phyloP scores from a whole-genome alignment of 2,888 invertebrate genomes.

The Drosophila macrospina region DNA sequence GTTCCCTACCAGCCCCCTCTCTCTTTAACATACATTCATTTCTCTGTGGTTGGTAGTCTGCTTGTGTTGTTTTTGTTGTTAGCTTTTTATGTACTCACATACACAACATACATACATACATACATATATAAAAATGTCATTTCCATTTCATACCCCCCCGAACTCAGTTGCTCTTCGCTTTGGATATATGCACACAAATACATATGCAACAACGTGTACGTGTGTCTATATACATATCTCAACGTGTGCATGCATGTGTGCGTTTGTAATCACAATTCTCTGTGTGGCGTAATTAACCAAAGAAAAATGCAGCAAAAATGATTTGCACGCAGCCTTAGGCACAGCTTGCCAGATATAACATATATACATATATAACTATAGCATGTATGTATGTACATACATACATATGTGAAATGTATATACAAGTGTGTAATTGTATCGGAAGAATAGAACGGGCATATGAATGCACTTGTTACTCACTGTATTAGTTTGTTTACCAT shows the following conservation, averaged over 20 bases:
- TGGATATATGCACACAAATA: slow-evolving; percentile 4
- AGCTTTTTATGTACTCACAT: slow-evolving; percentile 15
- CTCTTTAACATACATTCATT: neutral
- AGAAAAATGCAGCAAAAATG: slow-evolving; percentile 54
- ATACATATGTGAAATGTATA: too few relatives aligned
- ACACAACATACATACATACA: slow-evolving; percentile 4
- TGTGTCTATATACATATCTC: slow-evolving; percentile 2
- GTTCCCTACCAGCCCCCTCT: slow-evolving; percentile 6
- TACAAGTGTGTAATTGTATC: slow-evolving; percentile 13
- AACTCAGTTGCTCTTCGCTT: slow-evolving; percentile 9
- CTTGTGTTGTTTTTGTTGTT: slow-evolving; percentile 29
- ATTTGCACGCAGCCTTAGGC: slow-evolving; percentile 55
- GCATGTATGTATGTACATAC: too few relatives aligned
- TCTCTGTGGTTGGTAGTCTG: slow-evolving; percentile 27
- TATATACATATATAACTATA: slow-evolving; percentile 5
- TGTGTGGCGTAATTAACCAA: slow-evolving; percentile 67
- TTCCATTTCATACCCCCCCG: slow-evolving; percentile 33
- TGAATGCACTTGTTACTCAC: slow-evolving; percentile 42
- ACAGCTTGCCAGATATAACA: slow-evolving; percentile 19
- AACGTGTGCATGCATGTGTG: neutral
- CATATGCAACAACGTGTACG: neutral
- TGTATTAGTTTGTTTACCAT: slow-evolving; percentile 54
- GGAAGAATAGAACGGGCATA: slow-evolving; percentile 21
- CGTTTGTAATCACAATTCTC: slow-evolving; percentile 38
- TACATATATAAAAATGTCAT: slow-evolving; percentile 31